These are phyloP conservation scores for Whitmania pigra DNA, from an alignment of 1,140 invertebrate species.

Conservation along the genomic window DNA sequence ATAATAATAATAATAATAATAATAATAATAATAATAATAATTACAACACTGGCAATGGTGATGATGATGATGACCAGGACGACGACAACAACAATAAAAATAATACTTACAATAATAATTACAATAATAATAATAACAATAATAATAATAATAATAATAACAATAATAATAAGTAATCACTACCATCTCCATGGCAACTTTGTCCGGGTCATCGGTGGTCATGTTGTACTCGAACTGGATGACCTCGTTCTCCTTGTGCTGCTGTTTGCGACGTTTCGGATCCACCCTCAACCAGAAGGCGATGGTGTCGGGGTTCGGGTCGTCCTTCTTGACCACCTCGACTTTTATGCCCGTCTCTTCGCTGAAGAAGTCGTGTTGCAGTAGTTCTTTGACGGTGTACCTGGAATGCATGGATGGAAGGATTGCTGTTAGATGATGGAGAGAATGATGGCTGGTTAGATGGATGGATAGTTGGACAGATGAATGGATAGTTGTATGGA, in stretches of 20 bases:
- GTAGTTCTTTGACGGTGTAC: slow-evolving; percentile 80
- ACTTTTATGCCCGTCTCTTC: slow-evolving; percentile 87
- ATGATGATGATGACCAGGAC: too few species aligned
- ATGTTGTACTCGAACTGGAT: slow-evolving; percentile 98
- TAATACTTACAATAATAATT: neutral
- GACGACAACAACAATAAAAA: too few species aligned
- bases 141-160: neutral
- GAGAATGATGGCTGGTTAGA: too few species aligned
- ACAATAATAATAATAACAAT: neutral
- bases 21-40: too few species aligned
- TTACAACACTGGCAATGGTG: too few species aligned
- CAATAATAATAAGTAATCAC: slow-evolving; percentile 26
- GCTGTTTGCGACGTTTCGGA: slow-evolving; percentile 84
- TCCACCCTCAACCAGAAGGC: slow-evolving; percentile 85
- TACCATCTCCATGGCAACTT: slow-evolving; percentile 89
- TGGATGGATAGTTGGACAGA: too few species aligned
- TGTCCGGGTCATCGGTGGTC: slow-evolving; percentile 76
- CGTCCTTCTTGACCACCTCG: slow-evolving; percentile 68
- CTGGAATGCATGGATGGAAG: slow-evolving; percentile 40
- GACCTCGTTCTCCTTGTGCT: slow-evolving; percentile 97
- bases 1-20: too few species aligned
- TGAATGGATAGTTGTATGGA: too few species aligned
- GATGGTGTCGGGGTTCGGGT: slow-evolving; percentile 34
- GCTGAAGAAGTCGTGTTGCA: slow-evolving; percentile 93
- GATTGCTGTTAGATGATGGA: too few species aligned